Percentiles rank a stretch among this genome's conserved stretches.
Conservation (phyloP, 2,113 vertebrate genomes). For the Enhydra lutris region DNA sequence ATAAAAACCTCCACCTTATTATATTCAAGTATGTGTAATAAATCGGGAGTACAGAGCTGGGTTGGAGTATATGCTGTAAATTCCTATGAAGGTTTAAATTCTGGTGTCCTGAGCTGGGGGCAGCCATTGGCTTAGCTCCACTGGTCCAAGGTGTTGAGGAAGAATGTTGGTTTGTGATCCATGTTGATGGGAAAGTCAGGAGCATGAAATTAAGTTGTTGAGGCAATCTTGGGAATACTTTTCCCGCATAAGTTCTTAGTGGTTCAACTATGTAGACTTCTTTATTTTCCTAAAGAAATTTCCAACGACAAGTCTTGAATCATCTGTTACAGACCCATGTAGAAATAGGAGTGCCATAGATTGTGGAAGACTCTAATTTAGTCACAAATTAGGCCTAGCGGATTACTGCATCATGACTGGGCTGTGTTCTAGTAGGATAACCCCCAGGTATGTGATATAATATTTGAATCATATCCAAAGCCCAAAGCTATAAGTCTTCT, state of each 20-base stretch:
- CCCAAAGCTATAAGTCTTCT: slow-evolving; percentile 21
- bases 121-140: neutral
- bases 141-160: neutral
- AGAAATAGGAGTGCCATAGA: neutral
- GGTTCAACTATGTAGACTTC: neutral
- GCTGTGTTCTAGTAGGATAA: slow-evolving; percentile 34
- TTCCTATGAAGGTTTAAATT: neutral
- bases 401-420: slow-evolving; percentile 15
- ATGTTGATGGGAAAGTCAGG: neutral
- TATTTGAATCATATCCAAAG: slow-evolving; percentile 36
- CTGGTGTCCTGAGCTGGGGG: neutral
- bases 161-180: neutral
- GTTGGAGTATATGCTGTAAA: neutral
- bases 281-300: neutral
- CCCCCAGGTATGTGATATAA: slow-evolving; percentile 33
- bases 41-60: neutral
- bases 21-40: neutral
- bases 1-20: neutral
- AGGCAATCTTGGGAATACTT: neutral
- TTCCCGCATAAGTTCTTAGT: neutral
- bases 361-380: slow-evolving; percentile 22
- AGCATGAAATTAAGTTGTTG: neutral
- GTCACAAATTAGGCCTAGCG: neutral
- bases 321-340: neutral
- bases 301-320: neutral